Base-by-base conservation (phyloP, 2,888 invertebrate species). In the Fragum whitleyi region DNA sequence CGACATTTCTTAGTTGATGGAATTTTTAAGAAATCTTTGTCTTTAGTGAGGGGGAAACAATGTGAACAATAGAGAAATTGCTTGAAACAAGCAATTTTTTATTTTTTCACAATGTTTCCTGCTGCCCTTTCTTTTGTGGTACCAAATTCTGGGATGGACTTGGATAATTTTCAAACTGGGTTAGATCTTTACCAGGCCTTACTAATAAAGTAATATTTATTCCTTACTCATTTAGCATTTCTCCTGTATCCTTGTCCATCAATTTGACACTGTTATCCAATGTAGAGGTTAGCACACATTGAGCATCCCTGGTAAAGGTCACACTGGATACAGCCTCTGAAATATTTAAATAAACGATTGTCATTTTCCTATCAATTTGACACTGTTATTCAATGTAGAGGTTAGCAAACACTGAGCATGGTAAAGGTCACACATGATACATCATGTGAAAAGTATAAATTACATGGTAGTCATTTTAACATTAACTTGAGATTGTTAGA, bases 361-460 rank as follows among this genome's bases (percentile, higher is more conserved):
- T n/a, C n/a, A n/a, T n/a, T n/a, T n/a, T n/a, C n/a, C 99, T 87
- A 99, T 95, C 69, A 99, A 95, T 91, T 97, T 96, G 0, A 99
- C 95, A 0, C 96, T 95, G 87, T 96, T 96, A 93, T 98, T 98
- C 7, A 97, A 96, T 87, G 97, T 97, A 88, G 97, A 97, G 0
- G 96, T 95, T 23, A 99, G 95, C 80, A 97, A 95, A 92, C 99
- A 99, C 91, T 99, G 98, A 0, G 97, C 97, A 94, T 96, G 0
- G 98, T 98, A 88, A 98, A 96, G 81, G 95, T 96, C 0, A 97
- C 96, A 91, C 96, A 97, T 0, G 97, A 97, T 1, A 98, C 95
- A 2, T 98, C 95, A 84, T 96, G 96, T 96, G 89, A 42, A 81
- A 88, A 5, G 47, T 36, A 6, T 36, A 36, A 36, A 29, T 28